Base-by-base conservation (phyloP, 2,888 invertebrate species). In the Muscina levida region DNA sequence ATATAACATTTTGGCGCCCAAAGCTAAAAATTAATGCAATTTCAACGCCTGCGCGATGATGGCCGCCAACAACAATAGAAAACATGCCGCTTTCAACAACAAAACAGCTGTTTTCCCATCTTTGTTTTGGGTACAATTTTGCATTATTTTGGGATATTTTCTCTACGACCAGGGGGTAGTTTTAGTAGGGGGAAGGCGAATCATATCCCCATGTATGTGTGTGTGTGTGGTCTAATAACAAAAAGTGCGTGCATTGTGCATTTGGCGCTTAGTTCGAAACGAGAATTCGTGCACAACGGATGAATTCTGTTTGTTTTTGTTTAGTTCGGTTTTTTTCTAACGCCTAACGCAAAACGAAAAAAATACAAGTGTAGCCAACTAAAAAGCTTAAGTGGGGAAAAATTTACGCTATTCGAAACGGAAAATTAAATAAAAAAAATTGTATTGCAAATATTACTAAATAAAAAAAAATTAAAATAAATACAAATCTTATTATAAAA, bases 61-160 rank as follows among this genome's bases (percentile, higher is more conserved):
- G 17, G 72, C 48, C 26, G 26, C 24, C 3, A 39, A 26, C 46
- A 2, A 15, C 77, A 8, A 65, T 15, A 51, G 3, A 24, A 56
- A 51, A n/a, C n/a, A 68, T 67, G 48, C 62, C 53, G 72, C 65
- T 56, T 53, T 10, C 11, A 62, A 15, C 15, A 17, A 8, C 17
- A 72, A 73, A 75, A 72, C 84, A 82, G 83, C 82, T 83, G 84
- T 70, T 56, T 13, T 11, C 15, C 37, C 17, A 22, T 13, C 51
- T 71, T 79, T 84, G 84, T 84, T 84, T 77, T 82, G 83, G 82
- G 84, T 76, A 67, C 57, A 78, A 74, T 53, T 66, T 66, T 70
- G 51, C 46, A 62, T 75, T 83, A 76, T 79, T 82, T 67, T 77
- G 83, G 83, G 83, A 77, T 66, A 70, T 82, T 82, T 31, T 73